A percentile compares a stretch with the other conserved stretches of the same genome.
Conservation (phyloP, 2,113 vertebrate species). For the Cyanoderma ruficeps region DNA sequence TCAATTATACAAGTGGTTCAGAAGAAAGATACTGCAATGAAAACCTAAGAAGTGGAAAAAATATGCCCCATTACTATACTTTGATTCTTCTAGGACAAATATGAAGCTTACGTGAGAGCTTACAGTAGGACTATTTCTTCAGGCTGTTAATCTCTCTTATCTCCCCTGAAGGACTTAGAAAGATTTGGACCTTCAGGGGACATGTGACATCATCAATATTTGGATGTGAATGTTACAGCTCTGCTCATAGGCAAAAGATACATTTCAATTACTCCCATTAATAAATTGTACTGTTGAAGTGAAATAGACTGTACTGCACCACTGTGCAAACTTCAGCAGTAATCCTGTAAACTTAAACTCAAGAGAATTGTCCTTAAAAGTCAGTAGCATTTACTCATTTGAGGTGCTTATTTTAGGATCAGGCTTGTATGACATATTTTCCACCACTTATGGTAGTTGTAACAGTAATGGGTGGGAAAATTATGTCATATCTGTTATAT, state of each 20-base stretch:
- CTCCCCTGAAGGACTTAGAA: not conserved
- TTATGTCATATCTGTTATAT: not conserved
- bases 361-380: not conserved
- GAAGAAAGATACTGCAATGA: slow-evolving; percentile 11
- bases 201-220: not conserved
- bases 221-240: not conserved
- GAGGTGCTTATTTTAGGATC: not conserved
- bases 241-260: not conserved
- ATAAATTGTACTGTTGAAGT: not conserved
- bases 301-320: not conserved
- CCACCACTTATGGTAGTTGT: not conserved
- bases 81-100: slow-evolving; percentile 14
- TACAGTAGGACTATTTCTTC: not conserved
- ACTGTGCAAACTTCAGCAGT: not conserved
- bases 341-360: not conserved
- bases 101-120: not conserved
- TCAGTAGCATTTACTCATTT: not conserved
- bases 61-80: not conserved
- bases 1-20: slow-evolving; percentile 34
- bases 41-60: slow-evolving; percentile 31
- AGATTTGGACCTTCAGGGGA: not conserved
- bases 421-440: not conserved
- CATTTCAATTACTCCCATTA: not conserved
- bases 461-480: slow-evolving; percentile 36
- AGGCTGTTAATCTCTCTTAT: not conserved